phyloP scores from a whole-genome alignment of 2,113 vertebrate species.

The Epinephelus moara region DNA sequence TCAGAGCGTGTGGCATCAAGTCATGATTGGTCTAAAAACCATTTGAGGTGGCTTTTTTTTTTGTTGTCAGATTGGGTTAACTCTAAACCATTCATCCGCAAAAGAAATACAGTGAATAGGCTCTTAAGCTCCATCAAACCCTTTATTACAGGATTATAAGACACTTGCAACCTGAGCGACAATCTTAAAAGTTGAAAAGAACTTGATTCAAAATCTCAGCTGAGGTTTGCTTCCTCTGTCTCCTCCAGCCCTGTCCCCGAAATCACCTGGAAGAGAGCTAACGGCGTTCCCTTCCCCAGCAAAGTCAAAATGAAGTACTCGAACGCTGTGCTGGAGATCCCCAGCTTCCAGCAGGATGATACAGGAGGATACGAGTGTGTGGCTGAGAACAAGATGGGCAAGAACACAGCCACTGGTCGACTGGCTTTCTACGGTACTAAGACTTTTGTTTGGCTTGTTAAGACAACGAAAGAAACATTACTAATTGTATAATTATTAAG shows the following conservation, averaged over 20 bases:
- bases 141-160: constrained; percentile 49
- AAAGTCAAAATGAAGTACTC: constrained; percentile 93
- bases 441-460: not conserved
- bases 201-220: constrained; percentile 18
- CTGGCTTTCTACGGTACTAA: constrained; percentile 92
- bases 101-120: constrained; percentile 26
- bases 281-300: constrained; percentile 90
- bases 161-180: constrained; percentile 13
- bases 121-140: constrained; percentile 42
- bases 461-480: not conserved
- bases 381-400: constrained; percentile 94
- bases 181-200: constrained; percentile 18
- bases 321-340: constrained; percentile 92
- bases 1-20: constrained; percentile 42
- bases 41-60: constrained; percentile 24
- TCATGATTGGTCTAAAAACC: constrained; percentile 38
- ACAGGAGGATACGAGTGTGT: constrained; percentile 94
- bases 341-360: constrained; percentile 95
- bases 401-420: constrained; percentile 90
- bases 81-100: constrained; percentile 39
- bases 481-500: not conserved
- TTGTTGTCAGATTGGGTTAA: constrained; percentile 47
- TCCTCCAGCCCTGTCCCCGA: constrained; percentile 91
- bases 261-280: constrained; percentile 94
- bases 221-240: constrained; percentile 29